Evolutionary conservation across 2,888 invertebrate species (phyloP), one percentile per base, ranked within the genome.

Genomic region (Drepana falcataria): DNA sequence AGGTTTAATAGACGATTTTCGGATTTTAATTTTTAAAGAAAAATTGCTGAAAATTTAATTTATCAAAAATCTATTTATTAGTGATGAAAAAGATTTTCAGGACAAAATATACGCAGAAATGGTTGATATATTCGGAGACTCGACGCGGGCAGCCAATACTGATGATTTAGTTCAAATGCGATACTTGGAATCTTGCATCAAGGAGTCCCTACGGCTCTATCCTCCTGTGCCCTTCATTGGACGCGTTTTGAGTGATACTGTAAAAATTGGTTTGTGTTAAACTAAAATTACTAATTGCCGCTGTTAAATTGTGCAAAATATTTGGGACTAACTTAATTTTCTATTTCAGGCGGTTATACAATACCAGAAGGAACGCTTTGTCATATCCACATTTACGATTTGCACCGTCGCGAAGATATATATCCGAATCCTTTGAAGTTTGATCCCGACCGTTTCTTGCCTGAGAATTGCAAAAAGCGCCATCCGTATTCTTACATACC

Each of bases 381-480:
- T 1, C 92, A 92, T 61, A 79, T 95, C 6, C 91, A 92, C 48
- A 92, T 94, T n/a, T 93, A 81, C 64, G 93, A 94, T 66, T 66
- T 94, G 5, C 95, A 95, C 75, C 91, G 93, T 4, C 92, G 94
- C 70, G 91, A 93, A 0, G 86, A 92, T 21, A 83, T 92, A 52
- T 96, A 92, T 83, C 91, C 93, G 0, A 87, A 95, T 61, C 94
- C 96, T 0, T 81, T 92, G 49, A 89, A 83, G 59, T 95, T 94
- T 73, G 93, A 94, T 70, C 95, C 95, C 0, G 95, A 95, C 53
- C 83, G 95, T 60, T 96, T 96, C 78, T 73, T 94, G 47, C 92
- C 93, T 0, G 93, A 95, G 67, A 92, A 92, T 64, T 75, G 83
- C 7, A 57, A 68, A 1, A 75, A 79, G 35, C 83, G 94, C 40